Evolutionary conservation across 2,888 invertebrate species (phyloP), one percentile per base, ranked within the genome.

Genomic region (Acleris literana): DNA sequence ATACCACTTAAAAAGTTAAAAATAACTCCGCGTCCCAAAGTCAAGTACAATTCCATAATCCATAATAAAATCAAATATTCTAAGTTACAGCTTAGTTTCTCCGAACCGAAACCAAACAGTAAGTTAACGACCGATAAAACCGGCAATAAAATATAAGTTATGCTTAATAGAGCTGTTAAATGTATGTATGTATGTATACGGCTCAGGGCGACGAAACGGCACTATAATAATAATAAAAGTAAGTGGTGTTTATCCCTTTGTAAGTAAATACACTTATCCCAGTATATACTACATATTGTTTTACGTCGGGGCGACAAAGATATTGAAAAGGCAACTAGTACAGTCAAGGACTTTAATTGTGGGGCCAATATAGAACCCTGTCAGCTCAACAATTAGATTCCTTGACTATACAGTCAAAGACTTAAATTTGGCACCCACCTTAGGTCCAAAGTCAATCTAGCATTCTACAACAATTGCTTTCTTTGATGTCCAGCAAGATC

Each of bases 101-200:
- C 53, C 58, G 69, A 67, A 69, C 59, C 53, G 61, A 66, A 69
- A 69, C 71, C 62, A 70, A 44, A 72, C 70, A 57, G 63, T 69
- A 68, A 76, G 65, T 81, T 83, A 79, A 84, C 78, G 79, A 81
- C 68, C 74, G 64, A 74, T 79, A 83, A 82, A 78, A 63, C 68
- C 52, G 39, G 74, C 70, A 76, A 77, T 83, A 76, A 82, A 83
- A 79, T 73, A 75, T 77, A 79, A 83, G 70, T 77, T 76, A 75
- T 76, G 76, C 76, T 80, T 78, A 76, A 81, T 78, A 79, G 76
- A 77, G 72, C 68, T 73, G 73, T 69, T 74, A 72, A 74, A 68
- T 69, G 68, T 64, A 46, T 65, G 57, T 59, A 60, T 57, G 59
- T 59, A 58, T 61, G 51, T 39, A 52, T 53, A 55, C 29, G 53